Conservation (phyloP, 2,113 vertebrate genomes). For the Passerina amoena region DNA sequence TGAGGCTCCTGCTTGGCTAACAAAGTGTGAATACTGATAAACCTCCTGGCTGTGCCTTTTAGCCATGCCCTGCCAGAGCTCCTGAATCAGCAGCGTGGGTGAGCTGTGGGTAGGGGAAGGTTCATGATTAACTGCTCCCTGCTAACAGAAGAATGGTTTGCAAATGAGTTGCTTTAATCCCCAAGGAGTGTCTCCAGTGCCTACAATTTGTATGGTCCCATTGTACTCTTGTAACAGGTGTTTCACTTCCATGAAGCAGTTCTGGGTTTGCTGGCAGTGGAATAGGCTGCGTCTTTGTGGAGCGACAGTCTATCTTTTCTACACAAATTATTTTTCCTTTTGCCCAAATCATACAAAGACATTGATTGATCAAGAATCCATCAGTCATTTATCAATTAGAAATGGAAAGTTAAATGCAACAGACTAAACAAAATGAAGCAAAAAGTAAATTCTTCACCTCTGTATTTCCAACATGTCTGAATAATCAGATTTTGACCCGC, state of each 20-base stretch:
- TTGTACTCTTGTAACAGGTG: constrained; percentile 49
- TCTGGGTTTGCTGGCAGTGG: background rate
- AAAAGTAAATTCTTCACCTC: background rate
- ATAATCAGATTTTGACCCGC: background rate
- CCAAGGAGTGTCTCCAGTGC: background rate
- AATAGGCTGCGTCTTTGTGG: background rate
- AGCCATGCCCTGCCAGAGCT: background rate
- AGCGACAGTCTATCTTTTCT: background rate
- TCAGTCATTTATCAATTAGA: background rate
- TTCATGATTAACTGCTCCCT: constrained; percentile 7
- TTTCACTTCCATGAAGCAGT: background rate
- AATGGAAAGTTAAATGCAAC: background rate
- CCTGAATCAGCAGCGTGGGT: constrained; percentile 6
- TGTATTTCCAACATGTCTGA: background rate
- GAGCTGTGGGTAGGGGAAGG: constrained; percentile 4
- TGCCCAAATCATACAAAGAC: background rate
- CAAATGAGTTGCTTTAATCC: constrained; percentile 20
- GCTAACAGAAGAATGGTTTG: constrained; percentile 32
- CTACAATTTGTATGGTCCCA: background rate
- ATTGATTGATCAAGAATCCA: background rate
- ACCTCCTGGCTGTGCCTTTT: background rate
- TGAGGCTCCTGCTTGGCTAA: constrained; percentile 1
- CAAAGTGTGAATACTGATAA: background rate
- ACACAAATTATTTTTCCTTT: background rate
- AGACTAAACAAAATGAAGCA: background rate